Percentiles rank a stretch among this genome's conserved stretches.
phyloP scores from a whole-genome alignment of 2,797 vertebrate genomes.

The Anguilla marmorata region DNA sequence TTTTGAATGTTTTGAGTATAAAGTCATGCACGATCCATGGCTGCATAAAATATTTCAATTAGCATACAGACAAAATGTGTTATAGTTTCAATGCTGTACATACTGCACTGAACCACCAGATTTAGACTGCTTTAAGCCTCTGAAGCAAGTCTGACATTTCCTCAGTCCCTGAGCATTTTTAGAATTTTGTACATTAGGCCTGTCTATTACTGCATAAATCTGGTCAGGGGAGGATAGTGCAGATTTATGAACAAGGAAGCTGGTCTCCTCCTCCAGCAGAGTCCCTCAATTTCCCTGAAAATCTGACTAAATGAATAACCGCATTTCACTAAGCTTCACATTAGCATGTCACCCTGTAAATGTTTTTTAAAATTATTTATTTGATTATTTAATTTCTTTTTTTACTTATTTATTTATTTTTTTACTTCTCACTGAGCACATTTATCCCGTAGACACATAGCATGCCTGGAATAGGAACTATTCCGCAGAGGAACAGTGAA shows the following conservation, averaged over 20 bases:
- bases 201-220: background rate
- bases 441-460: background rate
- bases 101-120: background rate
- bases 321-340: background rate
- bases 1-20: background rate
- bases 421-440: background rate
- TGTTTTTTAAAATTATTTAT: background rate
- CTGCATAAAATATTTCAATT: background rate
- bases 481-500: background rate
- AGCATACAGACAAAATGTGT: background rate
- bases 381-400: background rate
- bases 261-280: background rate
- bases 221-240: background rate
- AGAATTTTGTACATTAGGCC: background rate
- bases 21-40: background rate
- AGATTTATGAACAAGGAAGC: background rate
- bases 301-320: background rate
- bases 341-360: background rate
- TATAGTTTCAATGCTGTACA: background rate
- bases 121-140: too few relatives aligned
- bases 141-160: too few relatives aligned
- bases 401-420: background rate
- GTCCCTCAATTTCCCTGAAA: background rate
- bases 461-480: background rate
- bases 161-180: background rate